Conservation (phyloP, 2,888 invertebrate genomes). For the Terebella lapidaria region DNA sequence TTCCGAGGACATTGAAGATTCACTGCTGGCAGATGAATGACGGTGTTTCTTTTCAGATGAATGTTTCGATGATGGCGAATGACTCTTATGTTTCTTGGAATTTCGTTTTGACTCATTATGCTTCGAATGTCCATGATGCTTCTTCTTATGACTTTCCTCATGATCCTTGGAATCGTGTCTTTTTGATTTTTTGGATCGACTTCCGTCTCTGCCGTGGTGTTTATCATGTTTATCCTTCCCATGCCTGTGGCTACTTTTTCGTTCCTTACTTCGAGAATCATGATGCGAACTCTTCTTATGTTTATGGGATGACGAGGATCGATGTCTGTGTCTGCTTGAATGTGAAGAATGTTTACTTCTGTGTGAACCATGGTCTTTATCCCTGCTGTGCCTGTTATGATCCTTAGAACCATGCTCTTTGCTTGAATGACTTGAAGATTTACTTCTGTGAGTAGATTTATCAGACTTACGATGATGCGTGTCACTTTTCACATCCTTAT, state of each 20-base stretch:
- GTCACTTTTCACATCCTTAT: not conserved
- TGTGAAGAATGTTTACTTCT: not conserved
- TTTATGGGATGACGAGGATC: not conserved
- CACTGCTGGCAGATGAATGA: not conserved
- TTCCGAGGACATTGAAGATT: not conserved
- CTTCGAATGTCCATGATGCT: not conserved
- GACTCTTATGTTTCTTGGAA: not conserved
- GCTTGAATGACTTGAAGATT: not conserved
- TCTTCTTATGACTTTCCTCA: not conserved
- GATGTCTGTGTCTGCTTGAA: not conserved
- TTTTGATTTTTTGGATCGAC: not conserved
- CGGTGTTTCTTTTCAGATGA: not conserved
- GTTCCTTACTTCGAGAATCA: not conserved
- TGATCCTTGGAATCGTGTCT: not conserved
- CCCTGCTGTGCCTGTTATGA: not conserved
- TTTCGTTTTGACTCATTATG: not conserved
- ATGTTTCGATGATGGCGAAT: not conserved
- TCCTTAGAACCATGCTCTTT: not conserved
- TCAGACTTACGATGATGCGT: not conserved
- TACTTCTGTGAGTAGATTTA: not conserved
- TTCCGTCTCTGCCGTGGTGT: not conserved
- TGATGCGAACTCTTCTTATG: not conserved
- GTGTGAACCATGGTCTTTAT: too few species aligned
- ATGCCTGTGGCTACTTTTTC: not conserved
- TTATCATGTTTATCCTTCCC: not conserved